Evolutionary conservation across 2,113 vertebrate genomes (phyloP), one percentile per base, ranked within the genome.

Genomic region (Hassar affinis): DNA sequence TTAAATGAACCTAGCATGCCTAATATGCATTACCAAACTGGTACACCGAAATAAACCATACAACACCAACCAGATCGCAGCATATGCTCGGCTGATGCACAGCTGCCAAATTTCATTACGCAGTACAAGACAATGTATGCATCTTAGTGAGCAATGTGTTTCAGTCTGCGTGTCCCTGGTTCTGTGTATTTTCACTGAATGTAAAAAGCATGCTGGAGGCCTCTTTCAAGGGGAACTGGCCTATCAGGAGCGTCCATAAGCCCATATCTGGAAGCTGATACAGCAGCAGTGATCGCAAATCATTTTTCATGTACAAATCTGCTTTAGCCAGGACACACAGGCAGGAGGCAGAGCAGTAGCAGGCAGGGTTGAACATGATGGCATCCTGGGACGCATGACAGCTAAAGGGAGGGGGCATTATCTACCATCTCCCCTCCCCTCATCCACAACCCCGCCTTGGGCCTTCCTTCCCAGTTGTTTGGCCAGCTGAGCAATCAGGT

Each of bases 401-500:
- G 42, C 27, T 42, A 52, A 59, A 75, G 64, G 79, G 66, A 54
- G 79, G 78, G 86, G 88, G 76, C 6, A 89, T 78, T 83, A 66
- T 85, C 85, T 84, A 51, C 90, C 89, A 84, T 86, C 64, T 56
- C 18, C 84, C 86, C 88, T 89, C 89, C 88, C 90, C 87, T 91
- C 88, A 90, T 90, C 86, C 86, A 88, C 84, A 88, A 87, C 77
- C 89, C 91, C 83, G 91, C 90, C 92, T 92, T 82, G 83, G 85
- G 91, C 89, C 91, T 93, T 90, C 80, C 92, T 93, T 89, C 86
- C 91, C 91, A 82, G 84, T 87, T 84, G 85, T 87, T 87, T 86
- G 86, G 86, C 90, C 92, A 93, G 93, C 92, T 93, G 93, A 94
- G 93, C 92, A 93, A 94, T 94, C 94, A 94, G 93, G 93, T 93